Evolutionary conservation across 2,797 vertebrate genomes (phyloP), one percentile per base, ranked within the genome.

Genomic region (Enteromius anoplus): DNA sequence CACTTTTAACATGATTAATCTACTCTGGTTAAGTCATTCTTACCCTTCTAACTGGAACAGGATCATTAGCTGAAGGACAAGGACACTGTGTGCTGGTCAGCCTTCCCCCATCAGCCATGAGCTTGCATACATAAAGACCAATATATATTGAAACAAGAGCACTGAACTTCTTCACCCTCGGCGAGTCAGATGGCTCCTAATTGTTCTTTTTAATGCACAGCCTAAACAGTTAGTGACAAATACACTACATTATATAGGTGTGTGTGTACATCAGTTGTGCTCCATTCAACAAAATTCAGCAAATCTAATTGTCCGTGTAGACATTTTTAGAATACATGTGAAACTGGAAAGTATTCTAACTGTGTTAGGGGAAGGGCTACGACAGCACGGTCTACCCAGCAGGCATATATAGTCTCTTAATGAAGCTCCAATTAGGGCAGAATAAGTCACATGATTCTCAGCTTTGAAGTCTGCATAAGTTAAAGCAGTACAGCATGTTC

Each of bases 381-480:
- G 6, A 58, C 45, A 62, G 34, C 45, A 65, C 26, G 17, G 80
- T 77, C 85, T 84, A 88, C 91, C 90, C 90, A 84, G 45, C 89
- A 90, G 92, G 92, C 75, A 19, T 80, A 79, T 86, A 80, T 77
- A 91, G 91, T 93, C 91, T 90, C 89, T 91, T 93, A 93, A 93
- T 93, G 92, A 94, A 93, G 89, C 92, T 89, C 91, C 92, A 94
- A 94, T 93, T 94, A 94, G 90, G 81, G 86, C 87, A 87, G 90
- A 93, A 92, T 91, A 90, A 92, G 91, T 91, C 92, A 87, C 81
- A 90, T 91, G 92, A 87, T 88, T 85, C 70, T 80, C 91, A 89
- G 90, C 92, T 93, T 93, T 93, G 91, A 93, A 92, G 91, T 90
- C 88, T 26, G 75, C 81, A 89, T 91, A 90, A 93, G 93, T 87